These are phyloP conservation scores for Drosophila greeni DNA, from an alignment of 2,888 invertebrate genomes.

Conservation along the genomic window DNA sequence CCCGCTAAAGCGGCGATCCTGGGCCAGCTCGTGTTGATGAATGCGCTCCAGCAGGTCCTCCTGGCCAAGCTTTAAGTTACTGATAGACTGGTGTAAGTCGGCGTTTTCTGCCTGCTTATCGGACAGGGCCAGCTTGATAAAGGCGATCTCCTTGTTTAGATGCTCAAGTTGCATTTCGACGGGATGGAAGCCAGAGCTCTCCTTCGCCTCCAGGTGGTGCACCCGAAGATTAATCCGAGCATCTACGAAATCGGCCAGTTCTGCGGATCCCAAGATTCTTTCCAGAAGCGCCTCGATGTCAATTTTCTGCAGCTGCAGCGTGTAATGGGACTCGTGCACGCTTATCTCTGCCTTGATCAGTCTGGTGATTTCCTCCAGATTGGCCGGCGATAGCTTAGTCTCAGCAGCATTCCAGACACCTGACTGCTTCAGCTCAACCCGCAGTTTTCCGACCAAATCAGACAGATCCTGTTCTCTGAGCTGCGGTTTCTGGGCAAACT, in stretches of 20 bases:
- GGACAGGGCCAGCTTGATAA: constrained; percentile 81
- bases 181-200: constrained; percentile 48
- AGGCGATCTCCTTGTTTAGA: constrained; percentile 80
- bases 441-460: constrained; percentile 70
- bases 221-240: constrained; percentile 56
- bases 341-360: constrained; percentile 69
- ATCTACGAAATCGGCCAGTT: constrained; percentile 69
- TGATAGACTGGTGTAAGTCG: constrained; percentile 73
- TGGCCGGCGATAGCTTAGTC: constrained; percentile 71
- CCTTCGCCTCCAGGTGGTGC: constrained; percentile 9
- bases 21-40: constrained; percentile 67
- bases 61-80: constrained; percentile 67
- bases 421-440: constrained; percentile 54
- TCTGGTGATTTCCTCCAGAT: constrained; percentile 77
- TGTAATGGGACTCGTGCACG: constrained; percentile 55
- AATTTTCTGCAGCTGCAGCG: constrained; percentile 67
- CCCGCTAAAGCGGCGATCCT: constrained; percentile 68
- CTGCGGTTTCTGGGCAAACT: constrained; percentile 48
- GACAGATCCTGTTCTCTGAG: constrained; percentile 69
- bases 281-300: constrained; percentile 76
- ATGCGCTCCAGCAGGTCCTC: constrained; percentile 71
- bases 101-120: constrained; percentile 79
- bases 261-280: constrained; percentile 75
- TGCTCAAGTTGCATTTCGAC: constrained; percentile 80
- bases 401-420: constrained; percentile 45